Evolutionary conservation across 2,888 invertebrate genomes (phyloP).

Genomic region (Xestobium rufovillosum): DNA sequence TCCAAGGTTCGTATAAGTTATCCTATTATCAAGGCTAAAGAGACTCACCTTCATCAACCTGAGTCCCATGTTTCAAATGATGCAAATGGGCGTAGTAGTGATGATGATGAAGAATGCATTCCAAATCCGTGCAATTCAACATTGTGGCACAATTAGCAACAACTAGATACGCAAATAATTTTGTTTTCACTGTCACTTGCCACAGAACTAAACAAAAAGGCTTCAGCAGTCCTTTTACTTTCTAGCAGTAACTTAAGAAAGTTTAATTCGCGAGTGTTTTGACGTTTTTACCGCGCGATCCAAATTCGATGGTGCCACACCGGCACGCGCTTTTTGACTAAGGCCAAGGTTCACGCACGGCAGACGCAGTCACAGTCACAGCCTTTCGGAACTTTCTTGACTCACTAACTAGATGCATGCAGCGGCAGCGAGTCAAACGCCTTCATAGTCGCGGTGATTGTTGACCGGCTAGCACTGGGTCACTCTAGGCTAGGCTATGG

Average conservation of each 20-base stretch:
- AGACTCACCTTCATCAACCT: slow-evolving; percentile 61
- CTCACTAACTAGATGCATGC: too few species aligned
- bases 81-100: slow-evolving; percentile 68
- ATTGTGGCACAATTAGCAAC: slow-evolving; percentile 42
- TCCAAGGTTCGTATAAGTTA: too few species aligned
- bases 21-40: too few species aligned
- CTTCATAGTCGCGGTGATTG: slow-evolving; percentile 28
- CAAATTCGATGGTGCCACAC: slow-evolving; percentile 4
- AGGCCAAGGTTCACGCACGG: slow-evolving; percentile 27
- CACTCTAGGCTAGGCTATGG: slow-evolving; percentile 33
- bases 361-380: slow-evolving; percentile 21
- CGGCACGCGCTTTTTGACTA: slow-evolving; percentile 7
- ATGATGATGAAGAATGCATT: slow-evolving; percentile 69
- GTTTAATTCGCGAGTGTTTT: slow-evolving; percentile 10
- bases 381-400: slow-evolving; percentile 26
- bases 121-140: slow-evolving; percentile 72
- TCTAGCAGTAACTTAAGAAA: slow-evolving; percentile 1
- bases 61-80: slow-evolving; percentile 54
- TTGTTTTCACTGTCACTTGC: not conserved
- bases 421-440: slow-evolving; percentile 28
- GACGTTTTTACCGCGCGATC: slow-evolving; percentile 6
- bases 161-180: not conserved
- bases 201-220: not conserved
- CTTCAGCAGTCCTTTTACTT: not conserved
- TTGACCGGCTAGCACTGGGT: slow-evolving; percentile 33